phyloP scores from a whole-genome alignment of 2,113 vertebrate genomes.

The Neolamprologus modestus region DNA sequence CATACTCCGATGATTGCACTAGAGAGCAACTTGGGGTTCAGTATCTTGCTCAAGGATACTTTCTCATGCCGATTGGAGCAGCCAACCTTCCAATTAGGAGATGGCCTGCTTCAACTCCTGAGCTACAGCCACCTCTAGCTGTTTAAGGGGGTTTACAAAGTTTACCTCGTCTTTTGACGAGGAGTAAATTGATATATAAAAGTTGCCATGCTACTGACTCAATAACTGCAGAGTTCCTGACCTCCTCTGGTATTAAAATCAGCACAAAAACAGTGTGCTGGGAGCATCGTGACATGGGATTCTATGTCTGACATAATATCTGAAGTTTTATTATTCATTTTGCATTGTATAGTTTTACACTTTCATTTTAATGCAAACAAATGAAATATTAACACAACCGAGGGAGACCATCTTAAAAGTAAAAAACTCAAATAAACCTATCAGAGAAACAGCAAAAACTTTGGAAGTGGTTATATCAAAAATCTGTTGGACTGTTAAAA shows the following conservation, averaged over 20 bases:
- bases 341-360: not conserved
- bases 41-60: not conserved
- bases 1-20: not conserved
- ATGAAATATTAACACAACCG: not conserved
- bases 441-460: not conserved
- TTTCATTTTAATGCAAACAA: not conserved
- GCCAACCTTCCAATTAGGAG: not conserved
- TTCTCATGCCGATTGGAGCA: not conserved
- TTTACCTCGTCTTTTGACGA: not conserved
- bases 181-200: not conserved
- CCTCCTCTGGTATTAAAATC: not conserved
- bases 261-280: not conserved
- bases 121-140: not conserved
- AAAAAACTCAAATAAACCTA: not conserved
- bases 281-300: not conserved
- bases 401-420: not conserved
- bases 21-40: not conserved
- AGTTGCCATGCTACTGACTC: not conserved
- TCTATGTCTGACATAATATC: not conserved
- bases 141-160: not conserved
- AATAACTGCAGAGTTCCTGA: not conserved
- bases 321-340: not conserved
- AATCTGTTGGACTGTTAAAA: not conserved
- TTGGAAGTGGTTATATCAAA: not conserved
- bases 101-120: not conserved